Conservation (phyloP, 2,113 vertebrate genomes). For the Okapia johnstoni region DNA sequence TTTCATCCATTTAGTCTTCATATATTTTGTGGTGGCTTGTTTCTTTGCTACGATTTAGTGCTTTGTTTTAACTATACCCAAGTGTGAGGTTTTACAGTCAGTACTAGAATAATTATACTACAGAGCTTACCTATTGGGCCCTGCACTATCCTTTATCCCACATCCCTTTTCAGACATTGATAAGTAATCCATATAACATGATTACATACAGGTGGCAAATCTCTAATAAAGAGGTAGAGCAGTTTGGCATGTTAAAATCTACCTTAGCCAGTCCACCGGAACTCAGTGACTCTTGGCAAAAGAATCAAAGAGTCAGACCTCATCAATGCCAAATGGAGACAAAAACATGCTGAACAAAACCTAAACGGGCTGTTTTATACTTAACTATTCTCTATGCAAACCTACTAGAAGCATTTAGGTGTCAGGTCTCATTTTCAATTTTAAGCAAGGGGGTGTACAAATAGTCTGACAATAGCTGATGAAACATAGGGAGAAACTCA, state of each 20-base stretch:
- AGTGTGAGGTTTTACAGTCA: not conserved
- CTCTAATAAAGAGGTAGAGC: not conserved
- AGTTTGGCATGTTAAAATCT: not conserved
- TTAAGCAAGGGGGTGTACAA: not conserved
- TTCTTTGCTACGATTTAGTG: not conserved
- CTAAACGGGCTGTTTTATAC: not conserved
- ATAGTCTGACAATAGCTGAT: not conserved
- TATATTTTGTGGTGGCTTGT: not conserved
- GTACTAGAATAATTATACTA: not conserved
- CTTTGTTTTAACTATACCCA: not conserved
- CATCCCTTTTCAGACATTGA: not conserved
- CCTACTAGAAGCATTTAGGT: conserved; percentile 16
- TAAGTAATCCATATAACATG: not conserved
- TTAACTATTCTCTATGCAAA: conserved; percentile 8
- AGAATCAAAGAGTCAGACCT: not conserved
- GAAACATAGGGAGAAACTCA: not conserved
- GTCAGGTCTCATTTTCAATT: not conserved
- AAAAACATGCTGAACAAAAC: not conserved
- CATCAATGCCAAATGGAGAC: not conserved
- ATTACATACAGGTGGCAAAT: not conserved
- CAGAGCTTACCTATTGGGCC: not conserved
- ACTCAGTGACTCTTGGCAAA: not conserved
- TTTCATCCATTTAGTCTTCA: not conserved
- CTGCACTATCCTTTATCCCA: not conserved
- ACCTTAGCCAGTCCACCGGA: not conserved